Evolutionary conservation across 1,140 invertebrate genomes (phyloP).

Genomic region (Leptoteleia sp.): DNA sequence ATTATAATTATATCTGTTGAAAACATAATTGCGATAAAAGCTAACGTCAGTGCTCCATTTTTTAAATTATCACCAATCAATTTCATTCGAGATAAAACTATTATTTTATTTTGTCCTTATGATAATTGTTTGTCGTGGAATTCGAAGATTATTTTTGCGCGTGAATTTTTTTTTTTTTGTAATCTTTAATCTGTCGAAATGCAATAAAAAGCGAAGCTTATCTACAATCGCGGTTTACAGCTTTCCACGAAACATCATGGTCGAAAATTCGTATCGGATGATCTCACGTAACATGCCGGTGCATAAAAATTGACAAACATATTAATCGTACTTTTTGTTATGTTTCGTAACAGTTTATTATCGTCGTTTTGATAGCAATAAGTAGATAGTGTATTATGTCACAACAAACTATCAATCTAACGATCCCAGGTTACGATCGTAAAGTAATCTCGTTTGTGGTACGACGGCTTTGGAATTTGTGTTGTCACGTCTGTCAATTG

Average conservation of each 20-base stretch:
- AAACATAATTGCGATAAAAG: neutral
- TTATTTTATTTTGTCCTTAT: neutral
- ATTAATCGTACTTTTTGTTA: constrained; percentile 18
- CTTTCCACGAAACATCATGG: neutral
- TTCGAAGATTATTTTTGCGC: no score
- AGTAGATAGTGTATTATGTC: constrained; percentile 10
- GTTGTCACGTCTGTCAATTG: constrained; percentile 18
- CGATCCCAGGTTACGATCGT: constrained; percentile 15
- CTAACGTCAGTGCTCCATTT: neutral
- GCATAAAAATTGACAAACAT: constrained; percentile 25
- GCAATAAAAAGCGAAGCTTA: neutral
- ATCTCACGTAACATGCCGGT: constrained; percentile 16
- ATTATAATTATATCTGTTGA: neutral
- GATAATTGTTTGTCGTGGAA: no score
- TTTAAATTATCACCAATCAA: neutral
- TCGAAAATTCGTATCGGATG: constrained; percentile 11
- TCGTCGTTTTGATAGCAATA: constrained; percentile 10
- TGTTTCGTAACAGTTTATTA: constrained; percentile 35
- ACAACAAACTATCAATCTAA: constrained; percentile 24
- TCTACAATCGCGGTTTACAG: neutral
- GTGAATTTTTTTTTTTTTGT: no score
- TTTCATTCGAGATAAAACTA: neutral
- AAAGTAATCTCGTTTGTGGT: neutral
- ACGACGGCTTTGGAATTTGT: constrained; percentile 31
- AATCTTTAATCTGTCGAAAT: no score